Evolutionary conservation across 2,797 vertebrate species (phyloP), one percentile per base, ranked within the genome.

Genomic region (Arrhamphus sclerolepis): DNA sequence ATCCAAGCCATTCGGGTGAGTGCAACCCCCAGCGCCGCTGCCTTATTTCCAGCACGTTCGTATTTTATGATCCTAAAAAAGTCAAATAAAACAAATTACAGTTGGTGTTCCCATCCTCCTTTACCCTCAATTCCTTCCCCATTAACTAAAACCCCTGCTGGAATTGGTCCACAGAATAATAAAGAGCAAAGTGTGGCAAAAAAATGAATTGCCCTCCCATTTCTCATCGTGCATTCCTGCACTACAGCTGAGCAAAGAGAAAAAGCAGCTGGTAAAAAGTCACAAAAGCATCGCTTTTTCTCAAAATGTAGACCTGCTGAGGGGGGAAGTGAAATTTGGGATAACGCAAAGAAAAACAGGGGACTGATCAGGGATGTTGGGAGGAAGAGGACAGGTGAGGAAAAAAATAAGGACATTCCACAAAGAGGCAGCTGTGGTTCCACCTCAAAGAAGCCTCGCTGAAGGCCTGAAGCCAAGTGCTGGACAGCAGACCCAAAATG

Each of bases 1-100:
- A 95, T 94, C 94, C 93, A 95, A 94, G 94, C 92, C 78, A 66
- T 92, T 89, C 72, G 78, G 89, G 84, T 90, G 93, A 94, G 93
- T 88, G 85, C 80, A 74, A 77, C 60, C 72, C 75, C 67, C 41
- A 55, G 68, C 41, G 24, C 61, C 62, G 46, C 82, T 62, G 71
- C 73, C 64, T 68, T 48, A 70, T 87, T 79, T 89, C 82, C 86
- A 87, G 86, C 83, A 84, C 22, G 1, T 73, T 72, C 81, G 66
- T 21, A 66, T 80, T 70, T 81, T 84, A 87, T 89, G 85, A 87
- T 85, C 78, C 72, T 81, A 80, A 85, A 89, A 90, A 91, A 79
- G 54, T 82, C 56, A 87, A 90, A 79, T 79, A 80, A 90, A 89
- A 82, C 56, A 79, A 59, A 67, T 75, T 71, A 62, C 47, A 22